Percentiles rank a stretch among this genome's conserved stretches.
These are phyloP conservation scores for Anas capensis DNA, from an alignment of 2,797 vertebrate species.

Conservation along the genomic window DNA sequence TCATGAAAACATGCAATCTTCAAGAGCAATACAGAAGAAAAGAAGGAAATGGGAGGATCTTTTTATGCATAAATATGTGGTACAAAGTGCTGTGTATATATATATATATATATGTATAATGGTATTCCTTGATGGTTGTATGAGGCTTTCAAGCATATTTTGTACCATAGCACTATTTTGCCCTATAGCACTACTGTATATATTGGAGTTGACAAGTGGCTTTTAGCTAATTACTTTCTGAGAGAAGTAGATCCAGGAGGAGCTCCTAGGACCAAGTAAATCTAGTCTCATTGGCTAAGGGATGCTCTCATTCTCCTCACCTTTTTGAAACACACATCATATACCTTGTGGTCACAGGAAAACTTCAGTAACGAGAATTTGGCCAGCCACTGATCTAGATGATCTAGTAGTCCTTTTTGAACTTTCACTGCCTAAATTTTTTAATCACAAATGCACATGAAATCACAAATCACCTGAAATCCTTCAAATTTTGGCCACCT, in stretches of 20 bases:
- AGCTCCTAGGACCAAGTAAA: not conserved
- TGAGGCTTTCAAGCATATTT: not conserved
- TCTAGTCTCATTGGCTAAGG: not conserved
- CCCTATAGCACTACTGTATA: not conserved
- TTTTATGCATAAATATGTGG: not conserved
- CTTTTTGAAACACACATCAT: not conserved
- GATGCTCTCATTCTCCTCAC: not conserved
- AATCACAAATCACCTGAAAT: not conserved
- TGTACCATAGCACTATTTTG: not conserved
- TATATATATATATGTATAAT: too few relatives aligned
- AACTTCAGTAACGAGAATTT: not conserved
- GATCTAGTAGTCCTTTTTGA: not conserved
- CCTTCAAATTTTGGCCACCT: not conserved
- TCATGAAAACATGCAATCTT: rapidly evolving
- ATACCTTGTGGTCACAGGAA: not conserved
- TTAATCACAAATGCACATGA: not conserved
- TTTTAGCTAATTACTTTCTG: not conserved
- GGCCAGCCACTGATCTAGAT: not conserved
- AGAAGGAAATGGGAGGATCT: not conserved
- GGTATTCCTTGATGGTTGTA: not conserved
- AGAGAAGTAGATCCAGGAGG: not conserved
- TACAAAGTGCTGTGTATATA: too few relatives aligned
- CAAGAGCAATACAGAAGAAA: not conserved
- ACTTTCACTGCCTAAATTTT: not conserved
- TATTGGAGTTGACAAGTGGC: rapidly evolving